Base-by-base conservation (phyloP, 2,797 vertebrate genomes). In the Gymnocypris eckloni region DNA sequence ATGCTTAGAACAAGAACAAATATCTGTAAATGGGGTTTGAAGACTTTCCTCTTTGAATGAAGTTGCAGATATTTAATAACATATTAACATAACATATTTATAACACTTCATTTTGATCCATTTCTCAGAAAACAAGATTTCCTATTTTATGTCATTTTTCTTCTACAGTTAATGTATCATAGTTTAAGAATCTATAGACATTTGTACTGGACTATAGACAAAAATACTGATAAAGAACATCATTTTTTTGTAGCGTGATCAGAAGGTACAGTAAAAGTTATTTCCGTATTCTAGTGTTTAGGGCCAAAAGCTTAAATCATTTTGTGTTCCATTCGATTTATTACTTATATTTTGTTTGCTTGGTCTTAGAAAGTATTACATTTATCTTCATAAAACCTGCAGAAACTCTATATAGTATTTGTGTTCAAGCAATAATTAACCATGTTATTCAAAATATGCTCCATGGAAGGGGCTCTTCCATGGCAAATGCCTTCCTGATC, bases 401-500 rank as follows among this genome's bases (percentile, higher is more conserved):
- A 37, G 66, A 67, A 67, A 37, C 66, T 7, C 25, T 67, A 15
- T 33, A 33, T n/a, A 77, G n/a, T 20, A 39, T 64, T 41, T 41
- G 37, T 20, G 5, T 54, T 81, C 7, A 54, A 70, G 2, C 33
- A 7, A 45, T 76, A 10, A 39, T 50, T 69, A 59, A 41, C 50
- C 16, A 8, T 50, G 79, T 59, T n/a, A 83, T 52, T 20, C 37
- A 39, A 72, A 61, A 76, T 59, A 41, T 80, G 22, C 15, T 10
- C 9, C 22, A 45, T 6, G 25, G 66, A 66, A 85, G 73, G 16
- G 71, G 81, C 48, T 84, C n/a, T 33, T 81, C 79, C 28, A 22
- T 56, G 7, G 25, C 11, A 45, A 22, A 52, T 66, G 2, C 25
- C 54, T 88, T 86, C 70, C 72, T 83, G 77, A 81, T 86, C 45